These are phyloP conservation scores for Cheilosia scutellata DNA, from an alignment of 2,888 invertebrate genomes.

Conservation along the genomic window DNA sequence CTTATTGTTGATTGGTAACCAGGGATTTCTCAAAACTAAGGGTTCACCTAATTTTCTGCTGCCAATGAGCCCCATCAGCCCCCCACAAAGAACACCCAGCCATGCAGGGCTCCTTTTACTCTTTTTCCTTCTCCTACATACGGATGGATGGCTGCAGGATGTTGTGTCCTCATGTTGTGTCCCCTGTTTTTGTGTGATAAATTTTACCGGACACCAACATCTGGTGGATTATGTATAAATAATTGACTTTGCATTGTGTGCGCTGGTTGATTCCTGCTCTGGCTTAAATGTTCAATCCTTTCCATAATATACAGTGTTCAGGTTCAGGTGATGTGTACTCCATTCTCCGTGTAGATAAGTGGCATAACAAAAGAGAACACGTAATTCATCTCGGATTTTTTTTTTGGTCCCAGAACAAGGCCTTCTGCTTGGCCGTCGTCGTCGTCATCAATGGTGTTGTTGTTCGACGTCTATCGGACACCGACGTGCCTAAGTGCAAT, in stretches of 20 bases:
- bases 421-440: neutral
- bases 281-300: slow-evolving; percentile 32
- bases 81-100: slow-evolving; percentile 21
- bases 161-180: slow-evolving; percentile 30
- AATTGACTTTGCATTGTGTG: slow-evolving; percentile 70
- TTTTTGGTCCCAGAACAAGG: no score
- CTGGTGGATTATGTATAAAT: slow-evolving; percentile 75
- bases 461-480: slow-evolving; percentile 39
- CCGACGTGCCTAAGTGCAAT: slow-evolving; percentile 68
- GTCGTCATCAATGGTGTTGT: neutral
- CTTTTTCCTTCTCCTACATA: no score
- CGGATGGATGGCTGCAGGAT: neutral
- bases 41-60: slow-evolving; percentile 56
- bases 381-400: no score
- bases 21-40: slow-evolving; percentile 44
- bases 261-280: neutral
- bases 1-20: slow-evolving; percentile 43
- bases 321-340: slow-evolving; percentile 13
- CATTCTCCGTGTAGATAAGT: slow-evolving; percentile 23
- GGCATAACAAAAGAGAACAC: neutral
- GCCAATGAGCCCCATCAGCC: slow-evolving; percentile 41
- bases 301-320: slow-evolving; percentile 17
- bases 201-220: slow-evolving; percentile 63
- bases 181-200: slow-evolving; percentile 61
- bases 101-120: slow-evolving; percentile 20